These are phyloP conservation scores for Gobio gobio DNA, from an alignment of 2,113 vertebrate species.

Conservation along the genomic window DNA sequence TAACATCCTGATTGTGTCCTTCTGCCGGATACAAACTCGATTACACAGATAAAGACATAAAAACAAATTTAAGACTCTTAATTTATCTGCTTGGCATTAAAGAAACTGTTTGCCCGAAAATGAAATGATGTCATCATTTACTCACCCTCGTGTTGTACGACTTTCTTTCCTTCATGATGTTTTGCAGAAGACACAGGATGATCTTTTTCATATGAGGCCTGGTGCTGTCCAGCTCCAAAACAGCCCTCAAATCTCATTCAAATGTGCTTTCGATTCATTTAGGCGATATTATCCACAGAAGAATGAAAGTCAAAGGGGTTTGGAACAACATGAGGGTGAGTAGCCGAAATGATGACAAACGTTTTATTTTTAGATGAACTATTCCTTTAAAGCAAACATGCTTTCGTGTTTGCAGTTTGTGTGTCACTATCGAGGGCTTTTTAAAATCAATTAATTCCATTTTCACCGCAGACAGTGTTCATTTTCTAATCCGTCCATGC, in stretches of 20 bases:
- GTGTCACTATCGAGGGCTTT: not conserved
- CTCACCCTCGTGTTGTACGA: not conserved
- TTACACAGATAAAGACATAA: not conserved
- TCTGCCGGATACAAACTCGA: not conserved
- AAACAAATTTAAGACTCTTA: not conserved
- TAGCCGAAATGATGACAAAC: not conserved
- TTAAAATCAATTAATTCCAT: not conserved
- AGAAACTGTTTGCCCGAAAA: not conserved
- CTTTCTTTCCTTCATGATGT: constrained; percentile 5
- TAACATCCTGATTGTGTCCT: constrained; percentile 13
- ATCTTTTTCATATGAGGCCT: not conserved
- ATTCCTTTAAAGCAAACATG: not conserved
- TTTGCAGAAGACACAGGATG: not conserved
- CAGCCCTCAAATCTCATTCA: not conserved
- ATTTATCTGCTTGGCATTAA: not conserved
- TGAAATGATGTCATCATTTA: not conserved
- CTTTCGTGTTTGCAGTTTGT: not conserved
- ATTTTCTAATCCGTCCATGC: constrained; percentile 21
- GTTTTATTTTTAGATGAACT: not conserved
- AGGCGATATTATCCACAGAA: not conserved
- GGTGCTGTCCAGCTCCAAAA: not conserved
- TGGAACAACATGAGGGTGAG: not conserved
- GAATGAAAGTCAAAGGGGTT: constrained; percentile 14
- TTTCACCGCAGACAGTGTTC: not conserved
- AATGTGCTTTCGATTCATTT: not conserved